Base-by-base conservation (phyloP, 2,113 vertebrate species). In the Colinus virginianus region DNA sequence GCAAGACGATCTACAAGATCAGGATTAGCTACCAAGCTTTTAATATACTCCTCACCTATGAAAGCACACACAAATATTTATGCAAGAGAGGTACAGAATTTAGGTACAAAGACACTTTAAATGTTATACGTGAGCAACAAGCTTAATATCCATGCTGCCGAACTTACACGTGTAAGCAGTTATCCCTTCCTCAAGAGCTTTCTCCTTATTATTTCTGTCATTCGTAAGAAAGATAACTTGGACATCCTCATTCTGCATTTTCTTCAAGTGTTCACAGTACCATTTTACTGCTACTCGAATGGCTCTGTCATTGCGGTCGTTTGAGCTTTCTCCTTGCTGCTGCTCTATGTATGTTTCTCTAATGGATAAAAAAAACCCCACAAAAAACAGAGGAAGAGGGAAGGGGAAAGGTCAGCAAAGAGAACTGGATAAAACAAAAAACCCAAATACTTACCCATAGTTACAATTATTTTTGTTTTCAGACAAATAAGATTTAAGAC, bases 1-100 rank as follows among this genome's bases (percentile, higher is more conserved):
- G 99, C 99, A 93, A 99, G 98, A 55, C 98, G 98, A 97, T 99
- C 99, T 91, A 99, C 96, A 90, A 99, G 99, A 87, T 99, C 99
- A 28, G 99, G 99, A 82, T 99, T 99, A 21, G 97, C 98, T 88
- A 96, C 97, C 72, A 99, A 97, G 96, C 99, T 99, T 96, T 98
- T 99, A 83, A 99, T 92, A 81, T 99, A 99, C 67, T 99, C 99
- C 90, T 99, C 99, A 98, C 98, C 99, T 99, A 94, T 51, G 97
- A 97, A 93, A 86, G 42, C 9, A 95, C 11, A 93, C 2, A 53
- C 14, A 86, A 90, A 66, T 75, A 95, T 78, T 91, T 71, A 94
- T 76, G 61, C 11, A 64, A 42, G 11, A 93, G 45, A 71, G 67
- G 42, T 14, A 80, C 1, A 1, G 34, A 19, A 61, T 74, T 87